Evolutionary conservation across 2,797 vertebrate species (phyloP).

Genomic region (Parauchenoglanis punctatus): DNA sequence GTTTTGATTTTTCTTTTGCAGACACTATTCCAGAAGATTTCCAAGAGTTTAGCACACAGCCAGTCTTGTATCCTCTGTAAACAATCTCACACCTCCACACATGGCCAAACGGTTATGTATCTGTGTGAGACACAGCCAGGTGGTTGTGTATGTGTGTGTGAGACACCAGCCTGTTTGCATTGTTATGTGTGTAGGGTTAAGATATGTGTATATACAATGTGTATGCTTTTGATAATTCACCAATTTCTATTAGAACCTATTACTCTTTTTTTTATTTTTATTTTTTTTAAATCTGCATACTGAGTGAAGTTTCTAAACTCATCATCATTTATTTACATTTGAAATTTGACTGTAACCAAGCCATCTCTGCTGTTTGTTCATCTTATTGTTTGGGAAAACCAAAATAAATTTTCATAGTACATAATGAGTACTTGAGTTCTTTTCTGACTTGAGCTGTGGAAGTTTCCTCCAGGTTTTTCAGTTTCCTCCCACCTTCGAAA

Average conservation of each 20-base stretch:
- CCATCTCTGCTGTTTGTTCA: conserved; percentile 6
- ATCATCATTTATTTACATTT: conserved; percentile 14
- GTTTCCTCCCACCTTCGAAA: neutral
- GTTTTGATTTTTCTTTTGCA: conserved; percentile 64
- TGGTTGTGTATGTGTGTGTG: conserved; percentile 1
- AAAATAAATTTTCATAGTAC: conserved; percentile 11
- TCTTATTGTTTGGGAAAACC: neutral
- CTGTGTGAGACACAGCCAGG: conserved; percentile 43
- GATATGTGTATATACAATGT: conserved; percentile 59
- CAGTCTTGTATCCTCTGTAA: conserved; percentile 81
- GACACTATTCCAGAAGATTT: conserved; percentile 98
- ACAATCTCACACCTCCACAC: conserved; percentile 25
- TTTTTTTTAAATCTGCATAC: neutral
- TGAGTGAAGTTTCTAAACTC: conserved; percentile 29
- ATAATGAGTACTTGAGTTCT: neutral
- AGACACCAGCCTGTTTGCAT: conserved; percentile 48
- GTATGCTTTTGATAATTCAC: conserved; percentile 53
- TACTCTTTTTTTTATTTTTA: neutral
- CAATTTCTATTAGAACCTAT: conserved; percentile 27
- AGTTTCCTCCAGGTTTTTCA: neutral
- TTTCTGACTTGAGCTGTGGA: neutral
- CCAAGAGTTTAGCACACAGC: conserved; percentile 94
- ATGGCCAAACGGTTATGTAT: conserved; percentile 14
- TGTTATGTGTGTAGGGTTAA: conserved; percentile 36
- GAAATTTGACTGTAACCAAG: neutral